Evolutionary conservation across 2,888 invertebrate genomes (phyloP), one percentile per base, ranked within the genome.

Genomic region (Seira ritae): DNA sequence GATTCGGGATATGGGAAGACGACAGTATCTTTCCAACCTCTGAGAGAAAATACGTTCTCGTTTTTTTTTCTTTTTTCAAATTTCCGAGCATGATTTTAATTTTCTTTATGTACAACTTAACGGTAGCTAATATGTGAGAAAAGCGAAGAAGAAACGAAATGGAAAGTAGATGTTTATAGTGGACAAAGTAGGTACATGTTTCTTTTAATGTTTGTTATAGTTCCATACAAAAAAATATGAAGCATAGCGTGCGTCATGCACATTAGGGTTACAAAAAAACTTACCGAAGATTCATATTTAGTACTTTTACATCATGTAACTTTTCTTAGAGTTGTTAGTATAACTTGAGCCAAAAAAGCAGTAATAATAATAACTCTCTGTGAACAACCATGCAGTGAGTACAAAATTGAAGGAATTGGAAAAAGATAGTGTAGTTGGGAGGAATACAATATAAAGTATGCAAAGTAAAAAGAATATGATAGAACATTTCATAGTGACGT

Each of bases 291-390:
- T n/a, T 55, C 55, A 55, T 55, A 55, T 3, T n/a, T n/a, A n/a
- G n/a, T n/a, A n/a, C n/a, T n/a, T n/a, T n/a, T 55, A 55, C 55
- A n/a, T 55, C 55, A 55, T 55, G 55, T 55, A 55, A 55, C 55
- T 55, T 55, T 55, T 55, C 55, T 55, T 55, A 55, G 55, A 55
- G 55, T 55, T 55, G 55, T 55, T 55, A 55, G 55, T 55, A 12
- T 55, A 8, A 55, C 15, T 17, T 55, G 55, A 55, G 55, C 55
- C 6, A 55, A 55, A 42, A 42, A 42, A 42, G 55, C 2, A 31
- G 31, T 8, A 31, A 31, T 31, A 31, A 31, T 31, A 31, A 31
- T 31, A 8, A 31, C 55, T 55, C 55, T 55, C 55, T 55, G 55
- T 55, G 55, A 55, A 55, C 3, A 55, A 3, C 55, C 17, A n/a